Evolutionary conservation across 1,140 invertebrate species (phyloP), one percentile per base, ranked within the genome.

Genomic region (Lasioglossum baleicum): DNA sequence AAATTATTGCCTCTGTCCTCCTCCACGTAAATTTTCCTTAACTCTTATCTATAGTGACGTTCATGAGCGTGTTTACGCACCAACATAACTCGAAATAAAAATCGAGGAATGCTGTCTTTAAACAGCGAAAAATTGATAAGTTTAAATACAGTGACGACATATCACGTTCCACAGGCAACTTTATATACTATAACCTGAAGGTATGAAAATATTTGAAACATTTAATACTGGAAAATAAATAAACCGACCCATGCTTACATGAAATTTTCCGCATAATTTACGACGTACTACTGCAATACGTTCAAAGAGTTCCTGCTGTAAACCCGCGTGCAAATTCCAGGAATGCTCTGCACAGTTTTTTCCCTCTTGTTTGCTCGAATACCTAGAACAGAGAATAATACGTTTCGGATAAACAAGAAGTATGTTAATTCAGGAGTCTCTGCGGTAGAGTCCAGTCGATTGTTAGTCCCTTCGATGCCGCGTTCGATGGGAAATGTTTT

Each of bases 401-500:
- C 58, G 35, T 65, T 35, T 11, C 44, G 13, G 44, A 48, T 11
- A 48, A 10, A 44, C 53, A 72, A 65, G 48, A 65, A 60, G 60
- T 26, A 56, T 65, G 61, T 73, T 72, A 72, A 60, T 60, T 56
- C 22, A 60, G 48, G 56, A 42, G 64, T 31, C 44, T 61, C 44
- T 61, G 26, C 8, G n/a, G 58, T 42, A 58, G 26, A 17, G 11
- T 7, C 13, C 15, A 22, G 42, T 76, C 53, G 42, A 76, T 60
- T 69, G 40, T 64, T 56, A 10, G 66, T 48, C 13, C 66, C 17
- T 56, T n/a, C 48, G 31, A 56, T 65, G 22, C 7, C 11, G 6
- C 35, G 60, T 56, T 56, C 48, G 13, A 65, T 73, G 48, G 72
- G 65, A 78, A 72, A 65, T 48, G 60, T 51, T 64, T 73, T 44